Evolutionary conservation across 1,140 invertebrate genomes (phyloP), one percentile per base, ranked within the genome.

Genomic region (Chironomus striatipennis): DNA sequence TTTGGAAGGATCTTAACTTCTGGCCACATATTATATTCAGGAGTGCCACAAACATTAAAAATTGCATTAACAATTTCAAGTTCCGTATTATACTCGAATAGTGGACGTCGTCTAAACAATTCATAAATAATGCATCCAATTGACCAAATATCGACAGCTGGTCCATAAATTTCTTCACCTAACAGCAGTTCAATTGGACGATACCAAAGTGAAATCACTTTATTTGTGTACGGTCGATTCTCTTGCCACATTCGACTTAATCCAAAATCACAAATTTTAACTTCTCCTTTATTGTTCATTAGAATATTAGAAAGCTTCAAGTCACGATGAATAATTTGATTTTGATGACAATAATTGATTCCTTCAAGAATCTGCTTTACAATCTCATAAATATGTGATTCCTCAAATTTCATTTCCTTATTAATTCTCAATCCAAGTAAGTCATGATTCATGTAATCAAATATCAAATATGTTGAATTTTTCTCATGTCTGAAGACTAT

Each of bases 361-460:
- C 97, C 97, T 79, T 97, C 93, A 8, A 98, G 83, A 12, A 99
- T 84, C 80, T 99, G 97, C 72, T 93, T 91, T 93, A 98, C 97
- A 77, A 98, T 96, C 77, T 92, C 94, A 0, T 95, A 94, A 81
- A 98, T 97, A 81, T 98, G 24, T 93, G 47, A 85, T 82, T 96
- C 93, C 74, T 90, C 92, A 80, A 98, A 97, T 79, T 94, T 90
- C 9, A 98, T 94, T 88, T 98, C 89, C 74, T 94, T 93, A 7
- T 95, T 97, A 80, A 98, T 96, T 73, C 98, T 83, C 1, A 99
- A 84, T 1, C 97, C 97, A 93, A 98, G 98, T 74, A 99, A 84
- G 84, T 99, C 97, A 81, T 98, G 97, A 83, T 98, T 97, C 94
- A 98, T 97, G 81, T 98, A 98, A 83, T 99, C 97, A 84, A 99